phyloP scores from a whole-genome alignment of 2,888 invertebrate species.

The Catocala fraxini region DNA sequence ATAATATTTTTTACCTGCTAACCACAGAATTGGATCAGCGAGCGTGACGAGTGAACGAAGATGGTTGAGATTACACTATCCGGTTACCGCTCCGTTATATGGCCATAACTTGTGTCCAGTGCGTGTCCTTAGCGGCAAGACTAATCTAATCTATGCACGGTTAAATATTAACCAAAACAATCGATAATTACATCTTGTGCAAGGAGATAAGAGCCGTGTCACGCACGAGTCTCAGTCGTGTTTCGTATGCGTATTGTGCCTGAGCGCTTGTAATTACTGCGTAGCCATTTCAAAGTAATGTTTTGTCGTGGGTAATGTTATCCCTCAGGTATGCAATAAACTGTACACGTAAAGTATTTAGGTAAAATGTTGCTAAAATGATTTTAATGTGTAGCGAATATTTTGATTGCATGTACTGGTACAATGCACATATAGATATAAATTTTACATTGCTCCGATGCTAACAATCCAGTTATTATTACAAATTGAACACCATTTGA shows the following conservation, averaged over 20 bases:
- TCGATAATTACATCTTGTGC: constrained; percentile 53
- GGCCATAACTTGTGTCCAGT: constrained; percentile 37
- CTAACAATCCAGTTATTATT: constrained; percentile 2
- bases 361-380: background rate
- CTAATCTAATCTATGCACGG: constrained; percentile 49
- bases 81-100: constrained; percentile 58
- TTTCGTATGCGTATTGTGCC: constrained; percentile 37
- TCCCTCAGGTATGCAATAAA: constrained; percentile 10
- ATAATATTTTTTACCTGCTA: constrained; percentile 53
- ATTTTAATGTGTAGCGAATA: constrained; percentile 5
- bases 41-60: constrained; percentile 67
- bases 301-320: constrained; percentile 16
- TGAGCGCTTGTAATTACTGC: constrained; percentile 24
- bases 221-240: constrained; percentile 41
- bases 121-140: constrained; percentile 37
- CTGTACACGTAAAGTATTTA: constrained; percentile 7
- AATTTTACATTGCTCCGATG: background rate
- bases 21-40: constrained; percentile 67
- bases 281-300: constrained; percentile 31
- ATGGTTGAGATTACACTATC: constrained; percentile 64
- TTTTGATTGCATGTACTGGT: background rate
- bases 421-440: background rate
- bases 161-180: constrained; percentile 56
- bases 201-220: constrained; percentile 48
- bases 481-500: background rate